Conservation (phyloP, 2,113 vertebrate species). For the Syrrhaptes paradoxus region DNA sequence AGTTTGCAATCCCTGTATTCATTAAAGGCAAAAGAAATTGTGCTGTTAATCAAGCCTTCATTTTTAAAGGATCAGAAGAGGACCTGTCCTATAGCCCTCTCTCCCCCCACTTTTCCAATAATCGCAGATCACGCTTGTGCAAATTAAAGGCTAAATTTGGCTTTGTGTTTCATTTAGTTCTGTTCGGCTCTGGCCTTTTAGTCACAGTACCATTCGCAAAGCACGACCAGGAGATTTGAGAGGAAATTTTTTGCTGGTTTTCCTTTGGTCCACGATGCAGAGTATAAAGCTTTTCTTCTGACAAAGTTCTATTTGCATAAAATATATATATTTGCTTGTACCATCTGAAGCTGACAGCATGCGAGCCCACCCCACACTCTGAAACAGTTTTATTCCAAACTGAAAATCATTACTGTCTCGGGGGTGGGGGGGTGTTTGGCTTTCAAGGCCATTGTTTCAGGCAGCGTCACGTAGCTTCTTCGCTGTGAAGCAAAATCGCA, state of each 20-base stretch:
- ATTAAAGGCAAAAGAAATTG: neutral
- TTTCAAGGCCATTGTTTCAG: neutral
- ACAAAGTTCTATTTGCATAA: neutral
- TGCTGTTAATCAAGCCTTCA: slow-evolving; percentile 31
- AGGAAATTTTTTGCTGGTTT: neutral
- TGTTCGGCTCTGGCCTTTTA: neutral
- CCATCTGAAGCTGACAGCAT: neutral
- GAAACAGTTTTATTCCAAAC: neutral
- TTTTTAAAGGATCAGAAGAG: slow-evolving; percentile 32
- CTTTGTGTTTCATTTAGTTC: neutral
- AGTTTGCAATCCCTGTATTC: slow-evolving; percentile 3
- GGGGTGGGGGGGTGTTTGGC: neutral
- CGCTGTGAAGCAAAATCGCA: neutral
- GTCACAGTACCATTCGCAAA: neutral
- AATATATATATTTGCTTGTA: neutral
- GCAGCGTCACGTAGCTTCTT: neutral
- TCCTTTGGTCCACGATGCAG: neutral
- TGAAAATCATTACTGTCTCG: neutral
- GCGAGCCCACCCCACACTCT: neutral
- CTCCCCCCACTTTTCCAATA: neutral
- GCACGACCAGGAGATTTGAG: neutral
- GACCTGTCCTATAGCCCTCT: neutral
- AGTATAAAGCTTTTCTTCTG: neutral
- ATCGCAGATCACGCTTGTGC: neutral
- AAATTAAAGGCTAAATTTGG: neutral